phyloP scores from a whole-genome alignment of 1,140 invertebrate species.

The Hormaphis cornu region DNA sequence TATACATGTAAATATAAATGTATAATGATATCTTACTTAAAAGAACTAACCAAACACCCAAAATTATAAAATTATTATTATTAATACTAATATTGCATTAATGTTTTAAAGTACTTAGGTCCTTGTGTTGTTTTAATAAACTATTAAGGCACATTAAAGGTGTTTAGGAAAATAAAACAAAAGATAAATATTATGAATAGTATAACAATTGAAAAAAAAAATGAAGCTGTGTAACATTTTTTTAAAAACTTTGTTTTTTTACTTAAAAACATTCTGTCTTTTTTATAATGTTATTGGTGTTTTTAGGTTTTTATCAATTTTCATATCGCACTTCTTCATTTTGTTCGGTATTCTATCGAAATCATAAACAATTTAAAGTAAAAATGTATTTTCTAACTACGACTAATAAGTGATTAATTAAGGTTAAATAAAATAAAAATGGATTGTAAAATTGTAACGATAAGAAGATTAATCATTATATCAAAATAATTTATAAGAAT shows the following conservation, averaged over 20 bases:
- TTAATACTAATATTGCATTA: slow-evolving; percentile 18
- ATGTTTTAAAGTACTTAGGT: slow-evolving; percentile 15
- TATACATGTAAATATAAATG: neutral
- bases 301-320: neutral
- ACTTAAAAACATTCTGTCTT: too few relatives aligned
- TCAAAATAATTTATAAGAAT: neutral
- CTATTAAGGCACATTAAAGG: slow-evolving; percentile 25
- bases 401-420: slow-evolving; percentile 13
- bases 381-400: slow-evolving; percentile 4
- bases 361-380: neutral
- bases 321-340: slow-evolving; percentile 2
- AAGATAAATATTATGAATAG: neutral
- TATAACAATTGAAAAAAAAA: neutral
- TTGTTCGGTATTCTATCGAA: slow-evolving; percentile 4
- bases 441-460: slow-evolving; percentile 16
- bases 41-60: neutral
- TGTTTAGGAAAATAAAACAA: neutral
- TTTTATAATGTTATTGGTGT: too few relatives aligned
- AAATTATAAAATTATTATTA: slow-evolving; percentile 15
- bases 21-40: neutral
- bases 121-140: neutral
- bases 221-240: neutral
- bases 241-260: too few relatives aligned
- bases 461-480: neutral
- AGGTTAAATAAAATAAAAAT: neutral